Base-by-base conservation (phyloP, 2,888 invertebrate genomes). In the Xestia sexstrigata region DNA sequence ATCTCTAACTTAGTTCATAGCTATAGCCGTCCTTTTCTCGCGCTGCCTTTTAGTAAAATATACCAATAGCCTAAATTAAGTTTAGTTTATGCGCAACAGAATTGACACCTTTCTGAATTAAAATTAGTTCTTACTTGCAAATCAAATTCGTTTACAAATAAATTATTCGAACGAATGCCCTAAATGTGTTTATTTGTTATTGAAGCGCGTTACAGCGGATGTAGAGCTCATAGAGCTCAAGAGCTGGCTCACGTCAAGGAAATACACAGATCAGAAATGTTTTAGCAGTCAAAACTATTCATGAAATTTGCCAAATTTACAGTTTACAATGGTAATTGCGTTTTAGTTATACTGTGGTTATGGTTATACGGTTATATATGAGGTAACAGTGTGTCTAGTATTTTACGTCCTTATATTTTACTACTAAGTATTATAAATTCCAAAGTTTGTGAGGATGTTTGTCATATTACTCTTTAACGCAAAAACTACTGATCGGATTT, bases 281-380 rank as follows among this genome's bases (percentile, higher is more conserved):
- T 58, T 11, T 45, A 81, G 8, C 52, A 66, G 65, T 70, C 49
- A 65, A 70, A 76, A 79, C 11, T 13, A 11, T 17, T 45, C 58
- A 47, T 70, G 39, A 49, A 62, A 65, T 47, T 81, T 69, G 79
- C 68, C 68, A 69, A 79, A 65, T 66, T 42, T 26, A 67, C 52
- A 55, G 66, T 60, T 66, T 74, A 62, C 60, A 67, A 15, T 45
- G 35, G n/a, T 52, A 15, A 67, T 79, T 78, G 80, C 52, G 60
- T 47, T 80, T 67, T 47, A 60, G 26, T 45, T 13, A n/a, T 20
- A 23, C 23, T 20, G n/a, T n/a, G n/a, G n/a, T n/a, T n/a, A n/a
- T n/a, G n/a, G n/a, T n/a, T n/a, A n/a, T n/a, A n/a, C n/a, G n/a
- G n/a, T n/a, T n/a, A 58, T 49, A 55, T 74, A 74, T 47, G 45